Conservation (phyloP, 2,888 invertebrate genomes). For the Drosophila parthenogenetica region DNA sequence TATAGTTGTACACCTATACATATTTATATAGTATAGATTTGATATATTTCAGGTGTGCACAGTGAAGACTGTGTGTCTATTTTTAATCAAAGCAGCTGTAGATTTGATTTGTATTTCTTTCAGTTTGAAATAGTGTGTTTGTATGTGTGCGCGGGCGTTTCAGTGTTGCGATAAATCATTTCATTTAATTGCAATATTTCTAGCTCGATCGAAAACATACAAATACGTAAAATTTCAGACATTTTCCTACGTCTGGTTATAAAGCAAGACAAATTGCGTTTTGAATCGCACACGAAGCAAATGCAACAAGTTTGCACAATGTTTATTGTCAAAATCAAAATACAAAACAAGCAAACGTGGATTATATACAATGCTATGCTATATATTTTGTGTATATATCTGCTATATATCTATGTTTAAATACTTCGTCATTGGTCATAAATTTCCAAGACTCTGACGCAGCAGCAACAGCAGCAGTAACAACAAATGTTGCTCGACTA, state of each 20-base stretch:
- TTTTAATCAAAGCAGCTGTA: conserved; percentile 43
- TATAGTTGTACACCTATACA: conserved; percentile 27
- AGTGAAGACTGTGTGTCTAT: conserved; percentile 43
- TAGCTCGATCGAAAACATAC: conserved; percentile 43
- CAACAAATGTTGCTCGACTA: conserved; percentile 34
- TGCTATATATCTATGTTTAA: conserved; percentile 5
- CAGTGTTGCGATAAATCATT: conserved; percentile 65
- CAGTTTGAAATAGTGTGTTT: conserved; percentile 1
- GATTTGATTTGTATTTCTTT: conserved; percentile 35
- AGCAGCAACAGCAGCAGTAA: conserved; percentile 13
- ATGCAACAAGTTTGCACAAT: conserved; percentile 71
- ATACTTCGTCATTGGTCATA: conserved; percentile 58
- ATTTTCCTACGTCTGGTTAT: conserved; percentile 46
- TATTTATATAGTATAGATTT: conserved; percentile 16
- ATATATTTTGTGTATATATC: conserved; percentile 9
- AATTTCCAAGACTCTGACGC: conserved; percentile 44
- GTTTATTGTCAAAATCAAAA: conserved; percentile 50
- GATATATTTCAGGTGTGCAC: conserved; percentile 68
- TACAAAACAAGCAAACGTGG: conserved; percentile 10
- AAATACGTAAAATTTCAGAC: conserved; percentile 51
- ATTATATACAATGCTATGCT: conserved; percentile 4
- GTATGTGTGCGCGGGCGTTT: conserved; percentile 52
- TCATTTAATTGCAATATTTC: conserved; percentile 74
- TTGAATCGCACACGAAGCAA: conserved; percentile 54
- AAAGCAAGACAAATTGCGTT: conserved; percentile 68